Evolutionary conservation across 2,113 vertebrate species (phyloP).

Genomic region (Agelaius phoeniceus): DNA sequence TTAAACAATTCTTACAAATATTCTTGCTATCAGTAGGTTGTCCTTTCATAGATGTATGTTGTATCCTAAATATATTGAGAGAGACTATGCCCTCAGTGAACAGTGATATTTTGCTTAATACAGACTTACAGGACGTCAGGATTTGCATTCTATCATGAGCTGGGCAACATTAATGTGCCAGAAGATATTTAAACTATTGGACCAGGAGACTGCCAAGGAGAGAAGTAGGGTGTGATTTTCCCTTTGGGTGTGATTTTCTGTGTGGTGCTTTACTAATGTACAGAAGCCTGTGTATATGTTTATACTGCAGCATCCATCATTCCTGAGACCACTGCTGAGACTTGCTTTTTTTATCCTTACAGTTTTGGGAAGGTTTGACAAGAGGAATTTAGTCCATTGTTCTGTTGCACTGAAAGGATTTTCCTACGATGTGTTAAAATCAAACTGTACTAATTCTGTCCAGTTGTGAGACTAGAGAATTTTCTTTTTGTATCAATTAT

Average conservation of each 20-base stretch:
- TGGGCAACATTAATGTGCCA: not conserved
- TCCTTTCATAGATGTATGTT: not conserved
- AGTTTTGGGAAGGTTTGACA: not conserved
- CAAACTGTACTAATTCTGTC: not conserved
- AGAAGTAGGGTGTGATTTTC: not conserved
- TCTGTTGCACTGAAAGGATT: not conserved
- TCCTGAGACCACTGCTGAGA: not conserved
- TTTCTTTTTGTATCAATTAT: constrained; percentile 52
- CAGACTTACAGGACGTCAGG: not conserved
- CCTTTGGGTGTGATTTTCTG: not conserved
- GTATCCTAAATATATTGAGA: not conserved
- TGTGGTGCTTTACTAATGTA: not conserved
- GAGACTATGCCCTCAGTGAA: not conserved
- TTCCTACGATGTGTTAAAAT: not conserved
- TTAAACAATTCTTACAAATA: not conserved
- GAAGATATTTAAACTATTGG: not conserved
- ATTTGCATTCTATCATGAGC: not conserved
- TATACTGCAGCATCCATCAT: not conserved
- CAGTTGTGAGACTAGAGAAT: not conserved
- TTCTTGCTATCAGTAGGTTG: not conserved
- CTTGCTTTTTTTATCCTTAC: not conserved
- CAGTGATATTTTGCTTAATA: not conserved
- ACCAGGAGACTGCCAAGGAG: not conserved
- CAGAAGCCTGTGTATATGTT: not conserved
- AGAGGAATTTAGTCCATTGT: not conserved